Evolutionary conservation across 1,140 invertebrate species (phyloP).

Genomic region (Eciton burchellii): DNA sequence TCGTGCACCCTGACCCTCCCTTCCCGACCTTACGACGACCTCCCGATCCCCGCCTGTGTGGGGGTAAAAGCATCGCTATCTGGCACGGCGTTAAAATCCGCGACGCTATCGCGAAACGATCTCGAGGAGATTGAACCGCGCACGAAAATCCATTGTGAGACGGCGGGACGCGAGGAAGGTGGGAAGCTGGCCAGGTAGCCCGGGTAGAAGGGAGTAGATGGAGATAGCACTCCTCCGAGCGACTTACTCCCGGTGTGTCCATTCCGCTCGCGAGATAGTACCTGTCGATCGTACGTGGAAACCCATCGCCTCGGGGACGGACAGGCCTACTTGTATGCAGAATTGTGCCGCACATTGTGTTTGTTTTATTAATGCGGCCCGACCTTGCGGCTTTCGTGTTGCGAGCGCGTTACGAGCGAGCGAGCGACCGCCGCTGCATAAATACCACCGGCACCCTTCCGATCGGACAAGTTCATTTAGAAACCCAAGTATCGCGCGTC

Average conservation of each 20-base stretch:
- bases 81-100: slow-evolving; percentile 51
- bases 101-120: slow-evolving; percentile 52
- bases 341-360: slow-evolving; percentile 81
- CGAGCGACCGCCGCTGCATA: slow-evolving; percentile 63
- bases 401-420: slow-evolving; percentile 1
- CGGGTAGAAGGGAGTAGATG: slow-evolving; percentile 43
- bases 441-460: slow-evolving; percentile 68
- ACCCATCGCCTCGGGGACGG: slow-evolving; percentile 72
- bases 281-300: slow-evolving; percentile 75
- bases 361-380: slow-evolving; percentile 82
- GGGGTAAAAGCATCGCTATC: slow-evolving; percentile 34
- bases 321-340: slow-evolving; percentile 72
- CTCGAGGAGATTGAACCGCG: slow-evolving; percentile 54
- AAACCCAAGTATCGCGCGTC: slow-evolving; percentile 11
- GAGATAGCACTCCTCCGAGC: slow-evolving; percentile 50
- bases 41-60: slow-evolving; percentile 46
- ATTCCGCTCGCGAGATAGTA: slow-evolving; percentile 65
- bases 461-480: slow-evolving; percentile 68
- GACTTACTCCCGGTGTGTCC: slow-evolving; percentile 60
- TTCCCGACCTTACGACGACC: too few relatives aligned
- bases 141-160: slow-evolving; percentile 58
- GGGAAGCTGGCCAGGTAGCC: not conserved
- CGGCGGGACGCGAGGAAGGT: slow-evolving; percentile 19
- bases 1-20: not conserved
- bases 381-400: slow-evolving; percentile 77